Conservation (phyloP, 2,113 vertebrate genomes). For the human region DNA sequence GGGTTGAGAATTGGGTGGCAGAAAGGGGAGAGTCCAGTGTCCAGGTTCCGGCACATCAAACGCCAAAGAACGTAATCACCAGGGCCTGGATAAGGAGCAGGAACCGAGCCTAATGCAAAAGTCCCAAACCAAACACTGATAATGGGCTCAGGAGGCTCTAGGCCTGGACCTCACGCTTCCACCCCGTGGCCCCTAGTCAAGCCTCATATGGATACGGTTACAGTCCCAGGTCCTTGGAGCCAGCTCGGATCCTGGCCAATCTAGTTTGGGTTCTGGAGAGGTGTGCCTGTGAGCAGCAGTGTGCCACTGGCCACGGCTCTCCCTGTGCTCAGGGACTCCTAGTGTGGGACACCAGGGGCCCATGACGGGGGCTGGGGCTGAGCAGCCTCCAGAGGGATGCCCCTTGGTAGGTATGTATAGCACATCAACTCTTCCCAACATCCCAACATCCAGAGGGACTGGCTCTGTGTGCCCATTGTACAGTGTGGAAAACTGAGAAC, state of each 20-base stretch:
- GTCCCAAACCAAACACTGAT: constrained; percentile 62
- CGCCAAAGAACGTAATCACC: constrained; percentile 42
- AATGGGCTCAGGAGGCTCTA: background rate
- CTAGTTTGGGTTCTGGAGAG: background rate
- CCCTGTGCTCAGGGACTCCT: background rate
- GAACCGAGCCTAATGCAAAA: background rate
- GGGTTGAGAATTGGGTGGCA: background rate
- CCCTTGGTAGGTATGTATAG: background rate
- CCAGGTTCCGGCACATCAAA: background rate
- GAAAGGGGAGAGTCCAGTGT: background rate
- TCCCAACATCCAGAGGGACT: background rate
- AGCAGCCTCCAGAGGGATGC: background rate
- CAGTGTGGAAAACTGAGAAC: background rate
- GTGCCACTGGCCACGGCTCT: background rate
- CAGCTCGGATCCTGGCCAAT: background rate
- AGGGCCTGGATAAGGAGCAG: constrained; percentile 47
- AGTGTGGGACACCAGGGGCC: background rate
- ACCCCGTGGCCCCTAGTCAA: rapidly evolving
- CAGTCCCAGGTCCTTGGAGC: background rate
- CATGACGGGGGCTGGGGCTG: background rate
- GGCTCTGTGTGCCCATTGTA: rapidly evolving
- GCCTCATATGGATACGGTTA: background rate
- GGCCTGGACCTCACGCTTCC: background rate
- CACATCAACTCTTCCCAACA: background rate
- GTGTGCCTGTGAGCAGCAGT: background rate